Percentiles rank a stretch among this genome's conserved stretches.
phyloP scores from a whole-genome alignment of 2,113 vertebrate genomes.

The Eclectus roratus region DNA sequence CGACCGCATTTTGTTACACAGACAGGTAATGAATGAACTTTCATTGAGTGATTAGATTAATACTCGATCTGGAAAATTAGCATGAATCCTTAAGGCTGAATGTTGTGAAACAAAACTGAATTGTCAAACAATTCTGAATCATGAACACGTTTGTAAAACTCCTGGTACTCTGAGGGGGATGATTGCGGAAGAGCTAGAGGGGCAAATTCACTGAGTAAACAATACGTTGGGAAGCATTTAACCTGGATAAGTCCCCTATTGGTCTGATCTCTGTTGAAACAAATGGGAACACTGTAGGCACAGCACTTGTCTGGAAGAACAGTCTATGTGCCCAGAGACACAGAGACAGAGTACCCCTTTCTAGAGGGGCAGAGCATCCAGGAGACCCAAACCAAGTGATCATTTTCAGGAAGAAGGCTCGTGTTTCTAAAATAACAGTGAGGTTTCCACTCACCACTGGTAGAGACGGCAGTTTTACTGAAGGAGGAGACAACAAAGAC shows the following conservation, averaged over 20 bases:
- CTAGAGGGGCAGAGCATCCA: not conserved
- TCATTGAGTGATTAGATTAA: not conserved
- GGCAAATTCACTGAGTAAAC: not conserved
- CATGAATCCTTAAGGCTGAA: not conserved
- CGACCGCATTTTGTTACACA: not conserved
- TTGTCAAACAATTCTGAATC: not conserved
- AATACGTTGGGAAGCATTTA: not conserved
- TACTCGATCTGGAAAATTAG: not conserved
- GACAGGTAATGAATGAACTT: not conserved
- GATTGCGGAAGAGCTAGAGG: not conserved
- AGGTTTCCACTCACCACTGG: not conserved
- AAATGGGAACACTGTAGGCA: not conserved
- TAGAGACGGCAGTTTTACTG: not conserved
- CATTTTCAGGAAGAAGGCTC: not conserved
- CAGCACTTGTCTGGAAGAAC: not conserved
- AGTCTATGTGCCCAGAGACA: not conserved
- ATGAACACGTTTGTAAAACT: not conserved
- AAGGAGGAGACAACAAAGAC: not conserved
- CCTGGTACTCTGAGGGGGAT: not conserved
- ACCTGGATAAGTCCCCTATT: not conserved
- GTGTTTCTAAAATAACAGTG: not conserved
- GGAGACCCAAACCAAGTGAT: not conserved
- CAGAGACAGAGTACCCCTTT: not conserved
- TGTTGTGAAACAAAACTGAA: not conserved
- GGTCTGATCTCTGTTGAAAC: not conserved